Evolutionary conservation across 2,113 vertebrate genomes (phyloP).

Genomic region (Atractosteus spatula): DNA sequence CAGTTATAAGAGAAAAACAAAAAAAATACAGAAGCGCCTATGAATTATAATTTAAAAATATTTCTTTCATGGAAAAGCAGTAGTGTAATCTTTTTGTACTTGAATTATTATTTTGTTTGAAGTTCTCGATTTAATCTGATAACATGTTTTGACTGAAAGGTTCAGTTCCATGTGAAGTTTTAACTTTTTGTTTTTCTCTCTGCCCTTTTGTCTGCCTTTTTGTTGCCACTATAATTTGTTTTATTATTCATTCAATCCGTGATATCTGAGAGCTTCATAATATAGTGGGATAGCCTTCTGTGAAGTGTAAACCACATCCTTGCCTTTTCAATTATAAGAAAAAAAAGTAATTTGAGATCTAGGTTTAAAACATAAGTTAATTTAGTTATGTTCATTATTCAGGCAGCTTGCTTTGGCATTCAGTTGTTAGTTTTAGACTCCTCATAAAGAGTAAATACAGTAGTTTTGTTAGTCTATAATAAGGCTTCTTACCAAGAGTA

Average conservation of each 20-base stretch:
- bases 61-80: constrained; percentile 45
- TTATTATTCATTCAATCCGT: not conserved
- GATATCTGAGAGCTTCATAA: constrained; percentile 1
- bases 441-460: no score
- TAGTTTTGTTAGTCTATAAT: no score
- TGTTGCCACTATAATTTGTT: not conserved
- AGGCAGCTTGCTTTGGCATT: no score
- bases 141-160: not conserved
- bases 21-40: constrained; percentile 36
- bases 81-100: constrained; percentile 34
- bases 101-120: constrained; percentile 30
- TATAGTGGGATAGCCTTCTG: not conserved
- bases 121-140: constrained; percentile 27
- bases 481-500: no score
- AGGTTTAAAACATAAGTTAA: no score
- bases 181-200: not conserved
- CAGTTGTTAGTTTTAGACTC: no score
- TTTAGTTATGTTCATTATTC: no score
- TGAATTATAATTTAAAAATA: constrained; percentile 57
- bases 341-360: no score
- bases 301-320: not conserved
- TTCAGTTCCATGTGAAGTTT: no score
- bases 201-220: not conserved
- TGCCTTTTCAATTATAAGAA: no score
- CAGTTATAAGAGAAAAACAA: constrained; percentile 38